Percentiles rank a stretch among this genome's conserved stretches.
These are phyloP conservation scores for Cremastinae sp. DNA, from an alignment of 2,888 invertebrate genomes.

Conservation along the genomic window DNA sequence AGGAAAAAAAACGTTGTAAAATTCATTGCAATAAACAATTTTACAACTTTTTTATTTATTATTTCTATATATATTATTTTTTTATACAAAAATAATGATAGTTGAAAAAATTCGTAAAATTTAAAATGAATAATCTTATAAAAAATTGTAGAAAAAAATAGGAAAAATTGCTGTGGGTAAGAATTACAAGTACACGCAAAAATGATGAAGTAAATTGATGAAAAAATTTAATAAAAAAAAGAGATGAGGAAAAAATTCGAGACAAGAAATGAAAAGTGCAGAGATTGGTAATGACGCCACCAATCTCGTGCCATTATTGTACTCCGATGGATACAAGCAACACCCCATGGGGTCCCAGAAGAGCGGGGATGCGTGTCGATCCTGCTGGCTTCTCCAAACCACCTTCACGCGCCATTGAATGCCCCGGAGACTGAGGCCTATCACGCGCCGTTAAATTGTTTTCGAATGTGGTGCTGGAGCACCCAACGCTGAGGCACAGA, in stretches of 20 bases:
- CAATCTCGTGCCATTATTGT: constrained; percentile 67
- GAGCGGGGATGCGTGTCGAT: constrained; percentile 67
- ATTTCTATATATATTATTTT: too few relatives aligned
- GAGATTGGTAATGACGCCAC: constrained; percentile 70
- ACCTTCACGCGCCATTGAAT: constrained; percentile 71
- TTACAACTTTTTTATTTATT: too few relatives aligned
- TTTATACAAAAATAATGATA: too few relatives aligned
- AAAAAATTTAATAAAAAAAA: constrained; percentile 10
- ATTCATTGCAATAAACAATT: too few relatives aligned
- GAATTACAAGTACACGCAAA: too few relatives aligned
- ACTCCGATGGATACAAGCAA: constrained; percentile 38
- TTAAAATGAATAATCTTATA: too few relatives aligned
- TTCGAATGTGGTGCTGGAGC: constrained; percentile 65
- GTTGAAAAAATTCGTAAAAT: too few relatives aligned
- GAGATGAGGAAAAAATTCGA: constrained; percentile 6
- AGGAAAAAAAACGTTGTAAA: too few relatives aligned
- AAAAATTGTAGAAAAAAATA: too few relatives aligned
- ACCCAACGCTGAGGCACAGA: constrained; percentile 17
- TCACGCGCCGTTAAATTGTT: constrained; percentile 72
- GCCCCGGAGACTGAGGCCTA: constrained; percentile 63
- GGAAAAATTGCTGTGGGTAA: too few relatives aligned
- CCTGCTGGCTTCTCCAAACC: constrained; percentile 64
- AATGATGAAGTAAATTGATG: too few relatives aligned
- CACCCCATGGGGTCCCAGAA: constrained; percentile 67
- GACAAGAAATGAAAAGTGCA: constrained; percentile 37